A percentile compares a stretch with the other conserved stretches of the same genome.
These are phyloP conservation scores for Eucera pruinosa DNA, from an alignment of 2,888 invertebrate genomes.

Conservation along the genomic window DNA sequence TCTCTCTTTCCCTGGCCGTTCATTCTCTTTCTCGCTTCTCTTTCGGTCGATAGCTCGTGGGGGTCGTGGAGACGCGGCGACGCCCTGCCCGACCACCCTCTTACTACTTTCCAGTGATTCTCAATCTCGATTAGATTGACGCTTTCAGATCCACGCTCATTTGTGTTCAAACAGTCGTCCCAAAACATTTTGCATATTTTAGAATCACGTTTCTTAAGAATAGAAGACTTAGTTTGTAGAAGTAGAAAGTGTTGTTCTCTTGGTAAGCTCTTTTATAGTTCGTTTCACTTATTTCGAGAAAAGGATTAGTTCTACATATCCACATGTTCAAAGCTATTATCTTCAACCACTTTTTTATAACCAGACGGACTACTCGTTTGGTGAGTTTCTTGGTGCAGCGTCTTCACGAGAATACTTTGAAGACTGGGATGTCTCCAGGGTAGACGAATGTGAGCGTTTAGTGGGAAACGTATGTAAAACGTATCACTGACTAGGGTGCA, in stretches of 20 bases:
- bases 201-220: no score
- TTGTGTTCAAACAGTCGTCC: not conserved
- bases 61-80: conserved; percentile 84
- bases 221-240: no score
- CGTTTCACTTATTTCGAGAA: not conserved
- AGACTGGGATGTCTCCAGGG: not conserved
- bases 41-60: conserved; percentile 83
- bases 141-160: not conserved
- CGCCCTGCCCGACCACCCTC: conserved; percentile 82
- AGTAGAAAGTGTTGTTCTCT: no score
- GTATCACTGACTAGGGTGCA: conserved; percentile 21
- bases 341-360: not conserved
- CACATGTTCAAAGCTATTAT: conserved; percentile 1
- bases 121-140: conserved; percentile 74
- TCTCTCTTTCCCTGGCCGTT: conserved; percentile 12
- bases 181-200: no score
- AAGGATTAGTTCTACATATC: not conserved
- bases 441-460: not conserved
- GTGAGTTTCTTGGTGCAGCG: not conserved
- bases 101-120: conserved; percentile 79
- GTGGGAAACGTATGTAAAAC: conserved; percentile 20
- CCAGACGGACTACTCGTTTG: conserved; percentile 6
- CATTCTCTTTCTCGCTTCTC: conserved; percentile 65
- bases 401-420: not conserved
- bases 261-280: no score